These are phyloP conservation scores for Drosophila sp. DNA, from an alignment of 1,140 invertebrate species.

Conservation along the genomic window DNA sequence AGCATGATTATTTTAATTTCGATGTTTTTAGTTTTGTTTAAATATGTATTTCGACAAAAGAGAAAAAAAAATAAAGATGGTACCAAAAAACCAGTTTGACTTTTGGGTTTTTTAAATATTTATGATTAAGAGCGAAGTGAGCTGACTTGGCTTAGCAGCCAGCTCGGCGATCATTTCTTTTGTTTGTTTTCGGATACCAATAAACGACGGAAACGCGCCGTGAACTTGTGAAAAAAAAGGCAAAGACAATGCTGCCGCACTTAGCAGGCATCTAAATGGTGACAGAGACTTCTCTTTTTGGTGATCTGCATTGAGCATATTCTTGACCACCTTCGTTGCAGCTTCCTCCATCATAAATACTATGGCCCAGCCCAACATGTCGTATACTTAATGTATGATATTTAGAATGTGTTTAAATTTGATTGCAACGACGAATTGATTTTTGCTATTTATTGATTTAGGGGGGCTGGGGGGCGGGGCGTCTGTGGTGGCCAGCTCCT, in stretches of 20 bases:
- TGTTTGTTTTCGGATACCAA: conserved; percentile 34
- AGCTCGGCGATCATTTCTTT: conserved; percentile 29
- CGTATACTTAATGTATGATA: conserved; percentile 35
- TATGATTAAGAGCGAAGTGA: conserved; percentile 45
- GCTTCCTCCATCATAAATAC: conserved; percentile 44
- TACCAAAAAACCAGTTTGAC: conserved; percentile 61
- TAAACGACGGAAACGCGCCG: conserved; percentile 46
- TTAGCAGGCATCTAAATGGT: background rate
- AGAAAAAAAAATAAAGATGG: conserved; percentile 1
- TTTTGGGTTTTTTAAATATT: conserved; percentile 58
- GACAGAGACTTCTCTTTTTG: background rate
- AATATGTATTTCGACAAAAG: conserved; percentile 36
- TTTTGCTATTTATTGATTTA: background rate
- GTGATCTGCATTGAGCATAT: background rate
- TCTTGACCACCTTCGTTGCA: conserved; percentile 22
- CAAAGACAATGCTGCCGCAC: conserved; percentile 36
- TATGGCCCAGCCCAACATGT: conserved; percentile 17
- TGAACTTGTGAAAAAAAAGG: conserved; percentile 37
- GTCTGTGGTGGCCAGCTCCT: conserved; percentile 14
- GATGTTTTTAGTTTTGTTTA: conserved; percentile 25
- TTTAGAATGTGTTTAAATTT: conserved; percentile 19
- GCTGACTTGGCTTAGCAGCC: conserved; percentile 9
- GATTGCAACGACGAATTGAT: conserved; percentile 12
- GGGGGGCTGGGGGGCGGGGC: too few relatives aligned
- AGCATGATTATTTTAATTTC: background rate